Base-by-base conservation (phyloP, 2,888 invertebrate species). In the Drosophila borealis region DNA sequence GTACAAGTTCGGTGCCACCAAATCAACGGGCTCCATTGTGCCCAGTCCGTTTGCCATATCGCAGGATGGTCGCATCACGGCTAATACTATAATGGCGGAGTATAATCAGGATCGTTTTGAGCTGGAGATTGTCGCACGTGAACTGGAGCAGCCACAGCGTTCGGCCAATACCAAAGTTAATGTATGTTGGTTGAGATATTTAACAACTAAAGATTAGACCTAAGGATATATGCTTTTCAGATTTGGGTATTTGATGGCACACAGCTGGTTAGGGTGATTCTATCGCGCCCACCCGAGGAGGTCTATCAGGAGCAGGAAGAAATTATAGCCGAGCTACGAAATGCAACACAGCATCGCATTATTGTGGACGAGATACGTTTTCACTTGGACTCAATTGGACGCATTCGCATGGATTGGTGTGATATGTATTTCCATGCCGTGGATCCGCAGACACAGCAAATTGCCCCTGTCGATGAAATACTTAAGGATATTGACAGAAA, bases 181-280 rank as follows among this genome's bases (percentile, higher is more conserved):
- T 90, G 97, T 97, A 91, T 94, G 95, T 67, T 13, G 4, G 0
- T 1, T 8, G n/a, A 2, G 10, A 1, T 10, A 46, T 33, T 29
- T 14, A 2, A 13, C 14, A 37, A 10, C 21, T 44, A 21, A 6
- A 10, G 10, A 14, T 13, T 45, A 13, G 1, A 9, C 10, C 17
- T 25, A 36, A 36, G 2, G 14, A 33, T 6, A n/a, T 3, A 9
- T 53, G 54, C 36, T 21, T 62, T 66, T n/a, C 25, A 97, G 97
- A 94, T 98, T 11, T 98, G 98, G 98, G 95, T 98, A 45, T 97
- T 97, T 80, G 97, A 97, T 89, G 95, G 96, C 0, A 95, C 96
- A 0, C 96, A 98, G 73, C 93, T 97, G 53, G 96, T 97, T 65
- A 94, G 96, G 65, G 95, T 98, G 69, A 97, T 97, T 70, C 93